Evolutionary conservation across 1,140 invertebrate genomes (phyloP).

Genomic region (Cydia splendana): DNA sequence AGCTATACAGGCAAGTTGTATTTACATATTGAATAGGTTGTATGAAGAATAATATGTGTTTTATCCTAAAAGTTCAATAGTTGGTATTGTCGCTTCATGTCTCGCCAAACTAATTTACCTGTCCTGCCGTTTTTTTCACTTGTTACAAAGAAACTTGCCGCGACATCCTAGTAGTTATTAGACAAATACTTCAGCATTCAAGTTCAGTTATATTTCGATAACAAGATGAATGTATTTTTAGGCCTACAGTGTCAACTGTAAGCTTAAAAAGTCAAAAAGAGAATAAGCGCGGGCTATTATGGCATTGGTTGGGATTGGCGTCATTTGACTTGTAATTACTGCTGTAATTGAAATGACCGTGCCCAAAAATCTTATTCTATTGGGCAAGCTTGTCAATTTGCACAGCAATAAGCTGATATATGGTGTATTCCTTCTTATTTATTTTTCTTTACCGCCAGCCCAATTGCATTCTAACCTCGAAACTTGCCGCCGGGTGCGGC

Average conservation of each 20-base stretch:
- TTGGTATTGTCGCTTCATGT: neutral
- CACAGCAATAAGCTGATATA: neutral
- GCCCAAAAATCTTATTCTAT: conserved; percentile 22
- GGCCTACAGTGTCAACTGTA: neutral
- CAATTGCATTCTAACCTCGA: conserved; percentile 24
- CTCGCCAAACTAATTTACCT: conserved; percentile 20
- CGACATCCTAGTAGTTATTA: conserved; percentile 40
- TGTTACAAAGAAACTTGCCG: conserved; percentile 52
- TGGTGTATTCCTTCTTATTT: neutral
- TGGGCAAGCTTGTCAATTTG: neutral
- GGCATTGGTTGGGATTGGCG: conserved; percentile 41
- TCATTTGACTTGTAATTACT: conserved; percentile 42
- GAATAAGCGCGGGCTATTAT: conserved; percentile 70
- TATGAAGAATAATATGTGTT: conserved; percentile 41
- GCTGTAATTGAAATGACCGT: conserved; percentile 41
- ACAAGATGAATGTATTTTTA: neutral
- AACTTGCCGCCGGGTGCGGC: conserved; percentile 30
- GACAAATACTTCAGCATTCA: neutral
- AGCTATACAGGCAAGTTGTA: conserved; percentile 32
- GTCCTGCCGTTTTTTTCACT: conserved; percentile 40
- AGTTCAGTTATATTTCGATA: neutral
- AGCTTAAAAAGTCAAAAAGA: conserved; percentile 20
- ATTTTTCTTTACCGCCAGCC: neutral
- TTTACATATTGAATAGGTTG: conserved; percentile 28
- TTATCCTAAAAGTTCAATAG: neutral